phyloP scores from a whole-genome alignment of 2,797 vertebrate species.

The Tenualosa ilisha region DNA sequence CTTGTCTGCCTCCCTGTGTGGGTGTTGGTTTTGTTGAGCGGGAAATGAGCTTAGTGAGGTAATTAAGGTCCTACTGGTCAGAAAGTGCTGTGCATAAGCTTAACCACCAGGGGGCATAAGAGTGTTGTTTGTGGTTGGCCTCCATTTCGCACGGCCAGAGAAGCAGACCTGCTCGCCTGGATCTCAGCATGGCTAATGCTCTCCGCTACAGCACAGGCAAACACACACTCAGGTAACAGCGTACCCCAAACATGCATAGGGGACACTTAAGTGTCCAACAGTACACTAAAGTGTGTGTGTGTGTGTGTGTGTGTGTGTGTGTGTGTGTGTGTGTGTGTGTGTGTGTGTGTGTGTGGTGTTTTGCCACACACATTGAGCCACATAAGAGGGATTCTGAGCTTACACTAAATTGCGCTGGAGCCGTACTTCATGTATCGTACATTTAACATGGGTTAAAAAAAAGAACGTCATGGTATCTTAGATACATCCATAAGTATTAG shows the following conservation, averaged over 20 bases:
- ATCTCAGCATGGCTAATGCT: not conserved
- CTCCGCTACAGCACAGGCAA: not conserved
- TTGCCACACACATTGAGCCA: no score
- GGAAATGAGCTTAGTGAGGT: not conserved
- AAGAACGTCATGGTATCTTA: no score
- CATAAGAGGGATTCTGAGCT: no score
- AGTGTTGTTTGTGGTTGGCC: not conserved
- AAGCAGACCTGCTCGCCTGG: not conserved
- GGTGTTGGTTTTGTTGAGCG: not conserved
- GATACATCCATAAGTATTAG: no score
- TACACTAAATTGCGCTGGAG: no score
- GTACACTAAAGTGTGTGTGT: not conserved
- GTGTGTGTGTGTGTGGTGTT: not conserved
- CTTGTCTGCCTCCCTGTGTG: not conserved
- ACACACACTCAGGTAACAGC: not conserved
- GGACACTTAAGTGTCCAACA: no score
- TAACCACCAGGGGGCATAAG: constrained; percentile 33
- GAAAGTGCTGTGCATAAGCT: not conserved
- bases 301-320: constrained; percentile 7
- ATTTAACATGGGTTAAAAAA: no score
- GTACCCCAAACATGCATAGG: not conserved
- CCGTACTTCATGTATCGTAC: no score
- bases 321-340: constrained; percentile 6
- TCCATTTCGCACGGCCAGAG: not conserved
- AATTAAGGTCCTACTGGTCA: not conserved